phyloP scores from a whole-genome alignment of 2,888 invertebrate genomes.

The Alcis repandata region DNA sequence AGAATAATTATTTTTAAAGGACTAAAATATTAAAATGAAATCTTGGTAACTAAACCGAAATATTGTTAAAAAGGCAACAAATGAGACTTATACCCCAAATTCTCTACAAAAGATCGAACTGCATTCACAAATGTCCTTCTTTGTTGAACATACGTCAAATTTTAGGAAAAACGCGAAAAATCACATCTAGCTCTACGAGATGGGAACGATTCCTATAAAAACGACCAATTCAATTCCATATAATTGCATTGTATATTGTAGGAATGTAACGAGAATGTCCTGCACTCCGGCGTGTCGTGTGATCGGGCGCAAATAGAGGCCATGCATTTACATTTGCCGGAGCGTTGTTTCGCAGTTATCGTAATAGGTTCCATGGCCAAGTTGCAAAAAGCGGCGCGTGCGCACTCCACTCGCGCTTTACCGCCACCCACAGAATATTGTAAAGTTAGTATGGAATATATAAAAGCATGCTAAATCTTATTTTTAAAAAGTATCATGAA shows the following conservation, averaged over 20 bases:
- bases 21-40: too few relatives aligned
- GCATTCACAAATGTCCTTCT: too few relatives aligned
- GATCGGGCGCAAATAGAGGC: constrained; percentile 75
- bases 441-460: background rate
- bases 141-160: too few relatives aligned
- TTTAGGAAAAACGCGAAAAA: background rate
- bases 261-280: constrained; percentile 33
- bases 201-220: background rate
- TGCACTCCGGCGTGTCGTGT: constrained; percentile 51
- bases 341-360: constrained; percentile 81
- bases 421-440: constrained; percentile 53
- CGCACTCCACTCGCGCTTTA: constrained; percentile 73
- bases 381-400: constrained; percentile 84
- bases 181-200: too few relatives aligned
- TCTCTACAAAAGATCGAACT: too few relatives aligned
- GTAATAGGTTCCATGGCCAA: constrained; percentile 85
- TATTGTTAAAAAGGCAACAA: too few relatives aligned
- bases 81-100: too few relatives aligned
- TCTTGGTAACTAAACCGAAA: too few relatives aligned
- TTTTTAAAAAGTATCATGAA: too few relatives aligned
- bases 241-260: background rate
- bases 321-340: constrained; percentile 79
- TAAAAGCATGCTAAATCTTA: too few relatives aligned
- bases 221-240: background rate
- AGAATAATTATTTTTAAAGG: too few relatives aligned